These are phyloP conservation scores for Corythaeola cristata DNA, from an alignment of 2,113 vertebrate species.

Conservation along the genomic window DNA sequence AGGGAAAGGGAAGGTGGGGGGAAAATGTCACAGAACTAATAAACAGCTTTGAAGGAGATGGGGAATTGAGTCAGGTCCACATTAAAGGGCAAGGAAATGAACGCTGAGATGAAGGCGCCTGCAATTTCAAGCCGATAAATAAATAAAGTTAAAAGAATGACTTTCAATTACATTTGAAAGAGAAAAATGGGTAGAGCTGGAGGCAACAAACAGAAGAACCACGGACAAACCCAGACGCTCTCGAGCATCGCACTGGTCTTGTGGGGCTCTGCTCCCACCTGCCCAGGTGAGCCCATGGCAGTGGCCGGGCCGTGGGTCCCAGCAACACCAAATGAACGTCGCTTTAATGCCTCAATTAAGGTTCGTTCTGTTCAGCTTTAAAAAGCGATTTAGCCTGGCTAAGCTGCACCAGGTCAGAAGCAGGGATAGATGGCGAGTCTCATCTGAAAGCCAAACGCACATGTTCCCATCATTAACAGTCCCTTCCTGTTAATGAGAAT, in stretches of 20 bases:
- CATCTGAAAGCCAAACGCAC: constrained; percentile 43
- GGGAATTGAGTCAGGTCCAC: constrained; percentile 30
- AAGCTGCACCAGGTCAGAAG: constrained; percentile 35
- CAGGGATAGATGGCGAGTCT: constrained; percentile 16
- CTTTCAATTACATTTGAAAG: constrained; percentile 25
- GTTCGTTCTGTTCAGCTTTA: constrained; percentile 48
- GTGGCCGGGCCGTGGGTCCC: neutral
- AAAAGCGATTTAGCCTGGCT: constrained; percentile 52
- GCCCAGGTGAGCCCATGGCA: neutral
- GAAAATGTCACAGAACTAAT: neutral
- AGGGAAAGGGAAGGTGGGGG: neutral
- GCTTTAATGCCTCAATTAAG: constrained; percentile 70
- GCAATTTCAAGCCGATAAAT: constrained; percentile 19
- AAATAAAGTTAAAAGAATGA: constrained; percentile 44
- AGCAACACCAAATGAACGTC: neutral
- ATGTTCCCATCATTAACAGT: constrained; percentile 54
- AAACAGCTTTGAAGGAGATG: constrained; percentile 27
- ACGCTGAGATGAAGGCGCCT: constrained; percentile 17
- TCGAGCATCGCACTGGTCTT: neutral
- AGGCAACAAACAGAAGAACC: neutral
- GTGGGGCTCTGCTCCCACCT: neutral
- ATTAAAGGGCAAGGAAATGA: constrained; percentile 34
- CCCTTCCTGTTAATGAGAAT: constrained; percentile 54
- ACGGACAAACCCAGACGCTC: neutral
- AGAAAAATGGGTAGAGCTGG: neutral